These are phyloP conservation scores for Otolemur garnettii DNA, from an alignment of 2,113 vertebrate genomes.

Conservation along the genomic window DNA sequence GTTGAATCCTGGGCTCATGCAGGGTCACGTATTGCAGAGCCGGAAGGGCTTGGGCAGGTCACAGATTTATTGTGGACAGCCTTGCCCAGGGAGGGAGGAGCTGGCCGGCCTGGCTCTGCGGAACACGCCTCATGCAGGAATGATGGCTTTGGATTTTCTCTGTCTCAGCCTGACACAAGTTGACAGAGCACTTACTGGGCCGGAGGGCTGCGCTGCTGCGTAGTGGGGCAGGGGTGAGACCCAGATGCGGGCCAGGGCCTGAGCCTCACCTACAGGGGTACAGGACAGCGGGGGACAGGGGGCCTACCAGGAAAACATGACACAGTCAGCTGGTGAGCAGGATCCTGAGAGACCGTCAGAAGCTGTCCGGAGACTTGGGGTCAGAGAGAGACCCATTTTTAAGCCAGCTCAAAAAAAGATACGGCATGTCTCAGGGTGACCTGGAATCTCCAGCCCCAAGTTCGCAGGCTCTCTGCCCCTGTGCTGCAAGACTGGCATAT, in stretches of 20 bases:
- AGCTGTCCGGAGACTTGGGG: background rate
- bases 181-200: background rate
- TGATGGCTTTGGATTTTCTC: constrained; percentile 32
- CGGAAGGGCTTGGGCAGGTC: constrained; percentile 75
- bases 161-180: background rate
- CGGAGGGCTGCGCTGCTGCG: background rate
- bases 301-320: background rate
- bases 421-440: background rate
- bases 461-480: background rate
- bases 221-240: background rate
- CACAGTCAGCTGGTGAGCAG: background rate
- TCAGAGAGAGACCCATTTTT: background rate
- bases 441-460: background rate
- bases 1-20: constrained; percentile 67
- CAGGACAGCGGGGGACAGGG: background rate
- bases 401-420: background rate
- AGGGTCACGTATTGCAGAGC: constrained; percentile 62
- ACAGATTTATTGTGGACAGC: constrained; percentile 31
- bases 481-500: background rate
- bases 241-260: background rate
- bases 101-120: background rate
- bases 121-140: background rate
- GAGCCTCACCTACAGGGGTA: background rate
- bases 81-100: background rate
- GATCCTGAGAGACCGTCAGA: background rate